Percentiles rank a stretch among this genome's conserved stretches.
Conservation (phyloP, 2,113 vertebrate genomes). For the Rhinichthys klamathensis region DNA sequence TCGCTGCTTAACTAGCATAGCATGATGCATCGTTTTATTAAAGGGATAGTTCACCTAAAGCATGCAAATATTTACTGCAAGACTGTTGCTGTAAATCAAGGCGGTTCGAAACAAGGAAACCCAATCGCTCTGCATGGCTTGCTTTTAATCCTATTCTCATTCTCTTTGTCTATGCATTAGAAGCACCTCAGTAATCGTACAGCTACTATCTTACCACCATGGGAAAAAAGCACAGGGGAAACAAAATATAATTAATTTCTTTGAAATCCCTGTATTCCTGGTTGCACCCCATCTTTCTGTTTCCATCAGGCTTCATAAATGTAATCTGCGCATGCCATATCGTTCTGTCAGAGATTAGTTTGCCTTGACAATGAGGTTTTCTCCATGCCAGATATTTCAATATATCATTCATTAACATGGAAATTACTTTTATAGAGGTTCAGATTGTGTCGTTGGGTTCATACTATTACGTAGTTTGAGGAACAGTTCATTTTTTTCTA, state of each 20-base stretch:
- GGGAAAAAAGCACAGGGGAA: slow-evolving; percentile 51
- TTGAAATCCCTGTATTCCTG: slow-evolving; percentile 58
- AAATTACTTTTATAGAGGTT: slow-evolving; percentile 30
- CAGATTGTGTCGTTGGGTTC: slow-evolving; percentile 51
- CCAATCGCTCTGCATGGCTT: slow-evolving; percentile 29
- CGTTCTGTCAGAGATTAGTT: slow-evolving; percentile 52
- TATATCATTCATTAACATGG: slow-evolving; percentile 54
- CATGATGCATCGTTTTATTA: no score
- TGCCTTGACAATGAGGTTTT: slow-evolving; percentile 48
- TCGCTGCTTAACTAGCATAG: no score
- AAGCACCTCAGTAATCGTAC: slow-evolving; percentile 65
- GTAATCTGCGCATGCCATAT: slow-evolving; percentile 33
- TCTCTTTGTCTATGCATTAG: slow-evolving; percentile 55
- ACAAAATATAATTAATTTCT: slow-evolving; percentile 65
- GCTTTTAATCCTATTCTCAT: slow-evolving; percentile 57
- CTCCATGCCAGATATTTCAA: slow-evolving; percentile 46
- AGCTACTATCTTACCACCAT: slow-evolving; percentile 54
- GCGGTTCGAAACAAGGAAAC: not conserved
- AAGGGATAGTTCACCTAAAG: not conserved
- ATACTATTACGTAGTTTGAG: not conserved
- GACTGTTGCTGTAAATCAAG: slow-evolving; percentile 3
- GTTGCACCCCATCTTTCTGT: slow-evolving; percentile 30
- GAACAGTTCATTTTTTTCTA: not conserved
- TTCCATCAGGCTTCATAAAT: slow-evolving; percentile 52
- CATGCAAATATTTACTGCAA: slow-evolving; percentile 11